Evolutionary conservation across 2,888 invertebrate genomes (phyloP).

Genomic region (Hirtodrosophila histrioides): DNA sequence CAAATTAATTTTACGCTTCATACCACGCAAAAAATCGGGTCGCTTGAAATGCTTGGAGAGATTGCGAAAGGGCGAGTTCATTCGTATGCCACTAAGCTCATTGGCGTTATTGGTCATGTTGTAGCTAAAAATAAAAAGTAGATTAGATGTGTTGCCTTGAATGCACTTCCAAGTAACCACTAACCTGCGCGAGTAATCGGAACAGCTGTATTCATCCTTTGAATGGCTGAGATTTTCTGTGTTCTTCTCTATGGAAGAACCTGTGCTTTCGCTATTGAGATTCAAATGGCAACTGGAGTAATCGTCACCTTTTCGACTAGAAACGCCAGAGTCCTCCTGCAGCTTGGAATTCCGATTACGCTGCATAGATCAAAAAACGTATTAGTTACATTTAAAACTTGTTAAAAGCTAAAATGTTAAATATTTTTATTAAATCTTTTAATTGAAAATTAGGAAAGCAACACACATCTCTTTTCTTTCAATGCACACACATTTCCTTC

Average conservation of each 20-base stretch:
- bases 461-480: too few species aligned
- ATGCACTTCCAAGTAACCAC: not conserved
- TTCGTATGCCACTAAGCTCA: constrained; percentile 82
- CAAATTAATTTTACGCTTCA: constrained; percentile 87
- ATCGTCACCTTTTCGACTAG: constrained; percentile 85
- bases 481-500: too few species aligned
- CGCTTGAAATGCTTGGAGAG: constrained; percentile 83
- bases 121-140: constrained; percentile 60
- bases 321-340: constrained; percentile 85
- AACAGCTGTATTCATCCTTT: constrained; percentile 81
- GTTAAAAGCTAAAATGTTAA: not conserved
- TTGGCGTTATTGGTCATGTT: constrained; percentile 81
- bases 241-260: constrained; percentile 85
- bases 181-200: constrained; percentile 85
- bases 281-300: constrained; percentile 85
- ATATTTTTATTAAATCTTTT: too few species aligned
- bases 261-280: constrained; percentile 85
- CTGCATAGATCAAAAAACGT: constrained; percentile 28
- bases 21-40: constrained; percentile 85
- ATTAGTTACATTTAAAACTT: not conserved
- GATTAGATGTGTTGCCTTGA: not conserved
- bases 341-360: constrained; percentile 76
- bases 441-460: too few species aligned
- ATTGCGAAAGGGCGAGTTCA: constrained; percentile 83
- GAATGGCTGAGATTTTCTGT: constrained; percentile 80